Conservation (phyloP, 2,888 invertebrate species). For the Gonocerus acuteangulatus region DNA sequence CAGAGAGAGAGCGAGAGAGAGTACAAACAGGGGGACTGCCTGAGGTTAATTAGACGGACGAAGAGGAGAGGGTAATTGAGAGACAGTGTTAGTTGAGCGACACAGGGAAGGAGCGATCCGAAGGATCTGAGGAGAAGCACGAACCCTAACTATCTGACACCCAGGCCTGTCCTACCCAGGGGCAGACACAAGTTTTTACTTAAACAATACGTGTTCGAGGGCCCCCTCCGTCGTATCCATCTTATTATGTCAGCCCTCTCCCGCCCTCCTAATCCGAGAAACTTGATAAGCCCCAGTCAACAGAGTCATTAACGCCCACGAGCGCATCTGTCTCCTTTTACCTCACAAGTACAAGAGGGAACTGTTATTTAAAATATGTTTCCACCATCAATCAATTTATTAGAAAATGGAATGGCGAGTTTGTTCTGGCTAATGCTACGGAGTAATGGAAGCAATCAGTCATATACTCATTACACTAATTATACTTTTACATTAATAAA, state of each 20-base stretch:
- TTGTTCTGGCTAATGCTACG: too few species aligned
- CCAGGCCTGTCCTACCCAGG: background rate
- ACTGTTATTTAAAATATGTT: too few species aligned
- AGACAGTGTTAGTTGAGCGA: background rate
- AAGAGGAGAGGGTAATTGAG: slow-evolving; percentile 15
- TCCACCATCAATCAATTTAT: too few species aligned
- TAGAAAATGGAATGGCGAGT: too few species aligned
- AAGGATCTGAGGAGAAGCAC: slow-evolving; percentile 1
- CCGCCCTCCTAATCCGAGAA: background rate
- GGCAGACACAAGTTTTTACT: slow-evolving; percentile 25
- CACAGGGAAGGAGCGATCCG: slow-evolving; percentile 3
- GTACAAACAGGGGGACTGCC: background rate
- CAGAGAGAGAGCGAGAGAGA: too few species aligned
- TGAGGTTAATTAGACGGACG: slow-evolving; percentile 3
- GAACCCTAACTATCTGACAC: background rate
- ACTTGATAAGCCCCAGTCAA: background rate
- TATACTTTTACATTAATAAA: too few species aligned
- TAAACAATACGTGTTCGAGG: slow-evolving; percentile 27
- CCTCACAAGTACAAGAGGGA: too few species aligned
- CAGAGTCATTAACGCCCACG: background rate
- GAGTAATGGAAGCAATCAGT: too few species aligned
- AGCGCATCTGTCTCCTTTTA: too few species aligned
- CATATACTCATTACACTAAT: too few species aligned
- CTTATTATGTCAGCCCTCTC: background rate
- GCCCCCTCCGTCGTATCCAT: slow-evolving; percentile 9